Conservation (phyloP, 2,888 invertebrate species). For the Apamea sordens region DNA sequence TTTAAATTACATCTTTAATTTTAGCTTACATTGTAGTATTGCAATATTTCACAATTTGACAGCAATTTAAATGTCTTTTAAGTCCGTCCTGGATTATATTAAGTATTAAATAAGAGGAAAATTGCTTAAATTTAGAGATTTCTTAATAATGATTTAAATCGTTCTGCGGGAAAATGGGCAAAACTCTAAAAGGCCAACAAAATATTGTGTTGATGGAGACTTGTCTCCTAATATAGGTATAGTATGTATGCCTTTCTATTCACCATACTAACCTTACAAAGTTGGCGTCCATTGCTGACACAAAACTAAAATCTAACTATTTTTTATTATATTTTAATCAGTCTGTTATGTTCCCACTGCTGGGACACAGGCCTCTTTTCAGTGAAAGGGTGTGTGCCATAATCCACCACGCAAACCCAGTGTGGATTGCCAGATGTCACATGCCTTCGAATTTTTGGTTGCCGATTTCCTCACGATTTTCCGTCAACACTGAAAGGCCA, state of each 20-base stretch:
- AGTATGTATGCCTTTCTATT: neutral
- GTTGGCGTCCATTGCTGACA: neutral
- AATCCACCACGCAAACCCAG: neutral
- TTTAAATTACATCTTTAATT: conserved; percentile 66
- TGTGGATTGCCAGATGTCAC: too few species aligned
- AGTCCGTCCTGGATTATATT: conserved; percentile 31
- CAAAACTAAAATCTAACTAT: too few species aligned
- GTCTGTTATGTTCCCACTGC: too few species aligned
- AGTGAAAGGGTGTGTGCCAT: neutral
- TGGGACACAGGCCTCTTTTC: too few species aligned
- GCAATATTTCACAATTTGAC: conserved; percentile 64
- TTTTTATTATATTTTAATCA: too few species aligned
- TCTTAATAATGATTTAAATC: conserved; percentile 17
- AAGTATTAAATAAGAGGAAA: conserved; percentile 27
- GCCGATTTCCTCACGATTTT: neutral
- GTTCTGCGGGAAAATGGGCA: neutral
- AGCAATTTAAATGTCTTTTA: conserved; percentile 53
- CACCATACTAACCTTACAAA: neutral
- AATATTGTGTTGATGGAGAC: neutral
- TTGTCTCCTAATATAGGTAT: neutral
- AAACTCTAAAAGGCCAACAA: neutral
- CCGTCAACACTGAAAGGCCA: too few species aligned
- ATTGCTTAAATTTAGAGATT: conserved; percentile 25
- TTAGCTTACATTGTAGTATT: conserved; percentile 64
- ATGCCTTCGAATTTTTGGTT: too few species aligned